These are phyloP conservation scores for Pristionchus mayeri DNA, from an alignment of 2,888 invertebrate genomes.

Conservation along the genomic window DNA sequence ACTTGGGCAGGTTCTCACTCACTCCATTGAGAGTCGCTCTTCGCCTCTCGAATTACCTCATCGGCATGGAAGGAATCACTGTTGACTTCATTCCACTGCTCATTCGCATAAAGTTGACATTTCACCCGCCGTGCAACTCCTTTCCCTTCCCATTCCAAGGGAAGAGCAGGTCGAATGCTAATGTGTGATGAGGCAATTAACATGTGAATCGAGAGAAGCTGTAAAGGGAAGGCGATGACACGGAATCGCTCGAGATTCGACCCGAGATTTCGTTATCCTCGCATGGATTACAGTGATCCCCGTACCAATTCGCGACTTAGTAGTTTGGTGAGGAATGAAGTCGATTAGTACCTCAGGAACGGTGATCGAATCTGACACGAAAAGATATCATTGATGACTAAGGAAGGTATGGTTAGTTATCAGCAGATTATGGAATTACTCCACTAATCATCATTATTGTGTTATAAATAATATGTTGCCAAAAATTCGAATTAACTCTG, in stretches of 20 bases:
- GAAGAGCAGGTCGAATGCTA: not conserved
- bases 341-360: not conserved
- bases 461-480: too few species aligned
- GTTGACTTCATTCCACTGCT: not conserved
- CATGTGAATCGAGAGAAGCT: not conserved
- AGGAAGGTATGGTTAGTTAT: too few species aligned
- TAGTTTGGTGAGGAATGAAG: not conserved
- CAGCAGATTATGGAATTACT: too few species aligned
- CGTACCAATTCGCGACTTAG: not conserved
- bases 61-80: not conserved
- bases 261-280: too few species aligned
- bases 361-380: too few species aligned
- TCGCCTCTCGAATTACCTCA: not conserved
- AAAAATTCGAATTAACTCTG: too few species aligned
- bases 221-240: slow-evolving; percentile 30
- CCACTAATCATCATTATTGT: too few species aligned
- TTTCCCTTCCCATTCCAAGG: not conserved
- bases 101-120: slow-evolving; percentile 31
- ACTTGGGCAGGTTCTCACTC: slow-evolving; percentile 1
- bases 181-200: slow-evolving; percentile 17
- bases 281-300: slow-evolving; percentile 22
- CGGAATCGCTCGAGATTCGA: not conserved
- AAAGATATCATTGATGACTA: too few species aligned
- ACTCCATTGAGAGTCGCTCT: not conserved
- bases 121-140: not conserved